Evolutionary conservation across 2,888 invertebrate species (phyloP).

Genomic region (Crioceris asparagi): DNA sequence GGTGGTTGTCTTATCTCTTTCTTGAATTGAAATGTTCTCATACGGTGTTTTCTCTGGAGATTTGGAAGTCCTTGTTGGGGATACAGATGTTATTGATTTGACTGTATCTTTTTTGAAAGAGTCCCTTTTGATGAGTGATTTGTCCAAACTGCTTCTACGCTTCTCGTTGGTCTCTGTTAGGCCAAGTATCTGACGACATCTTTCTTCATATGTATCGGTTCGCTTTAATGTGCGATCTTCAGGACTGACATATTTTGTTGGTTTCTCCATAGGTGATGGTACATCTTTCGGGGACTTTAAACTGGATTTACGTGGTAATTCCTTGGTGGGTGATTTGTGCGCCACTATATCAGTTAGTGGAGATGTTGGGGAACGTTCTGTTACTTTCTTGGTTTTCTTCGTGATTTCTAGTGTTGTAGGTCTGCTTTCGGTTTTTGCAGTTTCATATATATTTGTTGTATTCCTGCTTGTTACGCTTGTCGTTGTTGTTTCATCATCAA

Average conservation of each 20-base stretch:
- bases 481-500: conserved; percentile 26
- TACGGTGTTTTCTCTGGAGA: conserved; percentile 19
- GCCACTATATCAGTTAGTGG: conserved; percentile 21
- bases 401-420: conserved; percentile 24
- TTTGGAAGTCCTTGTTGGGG: conserved; percentile 13
- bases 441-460: conserved; percentile 10
- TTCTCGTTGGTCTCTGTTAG: conserved; percentile 40
- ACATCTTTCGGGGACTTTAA: conserved; percentile 28
- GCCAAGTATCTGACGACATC: conserved; percentile 59
- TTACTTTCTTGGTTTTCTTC: conserved; percentile 25
- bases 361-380: conserved; percentile 30
- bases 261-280: conserved; percentile 33
- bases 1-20: no score
- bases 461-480: conserved; percentile 15
- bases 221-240: conserved; percentile 42
- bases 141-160: conserved; percentile 22
- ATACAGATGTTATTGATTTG: conserved; percentile 9
- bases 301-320: conserved; percentile 39
- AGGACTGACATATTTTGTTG: conserved; percentile 33
- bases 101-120: conserved; percentile 14
- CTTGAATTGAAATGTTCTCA: conserved; percentile 9
- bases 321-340: conserved; percentile 19
- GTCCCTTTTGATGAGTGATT: conserved; percentile 12
- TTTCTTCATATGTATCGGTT: conserved; percentile 63
- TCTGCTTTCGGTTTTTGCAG: conserved; percentile 14